phyloP scores from a whole-genome alignment of 2,888 invertebrate species.

The Encarsia formosa region DNA sequence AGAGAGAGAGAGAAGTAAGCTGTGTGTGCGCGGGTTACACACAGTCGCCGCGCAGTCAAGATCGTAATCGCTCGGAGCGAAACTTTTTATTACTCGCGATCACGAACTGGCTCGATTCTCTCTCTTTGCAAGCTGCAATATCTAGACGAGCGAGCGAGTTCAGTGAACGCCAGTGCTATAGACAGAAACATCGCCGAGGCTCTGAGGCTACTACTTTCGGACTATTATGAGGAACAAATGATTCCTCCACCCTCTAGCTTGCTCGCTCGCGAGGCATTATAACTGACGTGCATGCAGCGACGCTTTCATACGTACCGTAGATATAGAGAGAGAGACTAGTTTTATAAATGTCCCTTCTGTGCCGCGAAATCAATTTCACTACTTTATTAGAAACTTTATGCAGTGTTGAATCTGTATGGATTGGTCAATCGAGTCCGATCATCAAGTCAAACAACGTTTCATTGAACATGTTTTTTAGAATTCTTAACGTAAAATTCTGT shows the following conservation, averaged over 20 bases:
- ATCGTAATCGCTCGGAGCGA: constrained; percentile 27
- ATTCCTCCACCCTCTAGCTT: not conserved
- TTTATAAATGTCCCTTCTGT: not conserved
- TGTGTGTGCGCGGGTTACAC: not conserved
- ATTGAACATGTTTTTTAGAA: too few relatives aligned
- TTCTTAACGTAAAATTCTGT: too few relatives aligned
- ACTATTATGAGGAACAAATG: not conserved
- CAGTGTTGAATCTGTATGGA: too few relatives aligned
- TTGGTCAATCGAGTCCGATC: too few relatives aligned
- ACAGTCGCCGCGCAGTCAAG: not conserved
- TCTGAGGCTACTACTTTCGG: not conserved
- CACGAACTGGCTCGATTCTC: constrained; percentile 36
- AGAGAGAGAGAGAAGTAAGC: not conserved
- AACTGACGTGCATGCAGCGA: not conserved
- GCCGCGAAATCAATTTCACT: too few relatives aligned
- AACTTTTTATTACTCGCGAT: constrained; percentile 44
- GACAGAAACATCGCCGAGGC: constrained; percentile 8
- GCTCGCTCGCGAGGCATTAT: not conserved
- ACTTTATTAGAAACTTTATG: too few relatives aligned
- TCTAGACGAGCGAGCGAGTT: constrained; percentile 10
- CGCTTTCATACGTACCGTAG: not conserved
- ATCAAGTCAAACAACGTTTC: too few relatives aligned
- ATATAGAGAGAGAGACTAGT: not conserved
- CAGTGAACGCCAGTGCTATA: constrained; percentile 16
- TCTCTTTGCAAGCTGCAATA: constrained; percentile 5